Conservation (phyloP, 2,888 invertebrate genomes). For the Caenorhabditis panamensis region DNA sequence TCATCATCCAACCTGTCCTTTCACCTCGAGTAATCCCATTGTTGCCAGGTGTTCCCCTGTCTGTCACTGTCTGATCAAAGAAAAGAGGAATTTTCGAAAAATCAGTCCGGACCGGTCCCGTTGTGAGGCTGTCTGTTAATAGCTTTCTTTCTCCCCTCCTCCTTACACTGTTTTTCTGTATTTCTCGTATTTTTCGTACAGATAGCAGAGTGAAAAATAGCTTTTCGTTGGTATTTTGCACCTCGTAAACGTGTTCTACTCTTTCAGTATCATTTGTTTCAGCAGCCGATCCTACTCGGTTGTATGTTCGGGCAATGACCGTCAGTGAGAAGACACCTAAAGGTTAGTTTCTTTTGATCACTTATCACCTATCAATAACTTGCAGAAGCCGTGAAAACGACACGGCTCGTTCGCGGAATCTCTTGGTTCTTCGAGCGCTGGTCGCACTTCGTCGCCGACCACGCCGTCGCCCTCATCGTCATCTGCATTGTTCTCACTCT, state of each 20-base stretch:
- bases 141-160: conserved; percentile 35
- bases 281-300: conserved; percentile 5
- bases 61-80: conserved; percentile 24
- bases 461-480: conserved; percentile 73
- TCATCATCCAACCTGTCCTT: neutral
- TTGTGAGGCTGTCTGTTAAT: conserved; percentile 18
- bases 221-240: conserved; percentile 26
- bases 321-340: conserved; percentile 32
- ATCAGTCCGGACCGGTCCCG: conserved; percentile 33
- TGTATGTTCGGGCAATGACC: conserved; percentile 46
- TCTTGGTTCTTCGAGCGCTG: conserved; percentile 67
- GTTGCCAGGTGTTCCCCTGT: conserved; percentile 28
- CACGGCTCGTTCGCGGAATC: conserved; percentile 65
- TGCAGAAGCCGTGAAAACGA: conserved; percentile 61
- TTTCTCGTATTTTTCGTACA: neutral
- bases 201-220: neutral
- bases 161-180: conserved; percentile 10
- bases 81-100: conserved; percentile 9
- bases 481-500: conserved; percentile 72
- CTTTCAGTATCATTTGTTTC: conserved; percentile 7
- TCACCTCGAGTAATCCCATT: conserved; percentile 15
- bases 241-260: neutral
- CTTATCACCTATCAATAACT: neutral
- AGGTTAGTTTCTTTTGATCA: neutral
- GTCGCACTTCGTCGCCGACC: conserved; percentile 73